Base-by-base conservation (phyloP, 2,797 vertebrate species). In the Pempheris klunzingeri region DNA sequence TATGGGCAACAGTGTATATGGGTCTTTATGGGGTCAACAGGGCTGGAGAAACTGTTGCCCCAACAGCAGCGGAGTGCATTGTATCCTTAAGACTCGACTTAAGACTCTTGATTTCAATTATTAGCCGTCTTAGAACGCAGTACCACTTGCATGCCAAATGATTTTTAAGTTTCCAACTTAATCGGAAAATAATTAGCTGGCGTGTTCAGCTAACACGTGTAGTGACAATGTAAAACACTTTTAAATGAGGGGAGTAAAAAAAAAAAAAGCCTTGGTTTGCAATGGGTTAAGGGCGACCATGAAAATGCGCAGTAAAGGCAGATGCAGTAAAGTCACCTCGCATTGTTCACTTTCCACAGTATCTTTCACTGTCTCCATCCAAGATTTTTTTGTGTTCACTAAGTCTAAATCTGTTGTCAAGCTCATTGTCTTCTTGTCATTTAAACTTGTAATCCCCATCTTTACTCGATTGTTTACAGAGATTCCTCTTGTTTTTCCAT, bases 381-480 rank as follows among this genome's bases (percentile, higher is more conserved):
- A 32, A 76, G 53, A 85, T 80, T 85, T 87, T 81, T 88, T 78
- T 79, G 52, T 50, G 20, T 59, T 41, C 57, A 60, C 71, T 59
- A 44, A 70, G 52, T 80, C 69, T 76, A 88, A 87, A 87, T 84
- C 75, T 88, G 57, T 81, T 88, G 84, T 87, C 77, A 68, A 81
- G 72, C 80, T 83, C 61, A 44, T 88, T 88, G 82, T 91, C 85
- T 78, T 50, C 85, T 77, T 90, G 83, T 88, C 85, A 85, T 92
- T 87, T 91, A 84, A 92, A 91, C 18, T 67, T 90, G 75, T 92
- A 93, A 94, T 95, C 91, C 90, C 70, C 62, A 7, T 80, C 74
- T 65, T n/a, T 64, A 4, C 52, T 39, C 81, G 65, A 83, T 90
- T 93, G 92, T 95, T 94, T 92, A 90, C 85, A 74, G 67, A 55